Evolutionary conservation across 1,140 invertebrate genomes (phyloP).

Genomic region (Eriosoma lanigerum): DNA sequence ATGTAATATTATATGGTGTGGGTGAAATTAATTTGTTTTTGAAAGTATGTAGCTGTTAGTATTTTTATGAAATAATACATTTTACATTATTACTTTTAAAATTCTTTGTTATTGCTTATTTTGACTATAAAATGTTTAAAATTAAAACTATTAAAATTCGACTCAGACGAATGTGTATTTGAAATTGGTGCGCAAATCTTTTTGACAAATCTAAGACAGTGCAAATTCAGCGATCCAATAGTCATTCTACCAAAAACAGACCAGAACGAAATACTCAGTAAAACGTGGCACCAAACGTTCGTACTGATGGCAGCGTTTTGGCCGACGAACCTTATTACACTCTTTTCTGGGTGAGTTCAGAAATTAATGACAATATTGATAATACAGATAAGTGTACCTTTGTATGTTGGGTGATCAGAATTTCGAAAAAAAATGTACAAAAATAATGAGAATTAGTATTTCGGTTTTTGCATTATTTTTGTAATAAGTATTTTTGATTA

Average conservation of each 20-base stretch:
- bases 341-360: not conserved
- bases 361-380: not conserved
- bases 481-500: no score
- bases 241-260: constrained; percentile 59
- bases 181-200: constrained; percentile 64
- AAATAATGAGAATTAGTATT: not conserved
- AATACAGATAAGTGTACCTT: not conserved
- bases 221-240: constrained; percentile 63
- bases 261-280: constrained; percentile 63
- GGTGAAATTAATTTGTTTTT: no score
- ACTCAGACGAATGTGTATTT: constrained; percentile 52
- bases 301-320: constrained; percentile 65
- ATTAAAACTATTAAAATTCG: no score
- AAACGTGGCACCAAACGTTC: constrained; percentile 66
- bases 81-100: no score
- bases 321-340: constrained; percentile 57
- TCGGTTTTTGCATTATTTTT: not conserved
- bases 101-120: no score
- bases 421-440: not conserved
- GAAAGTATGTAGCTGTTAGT: no score
- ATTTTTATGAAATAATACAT: no score
- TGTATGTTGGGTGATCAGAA: not conserved
- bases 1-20: no score
- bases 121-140: no score
- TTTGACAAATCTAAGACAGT: constrained; percentile 61